Evolutionary conservation across 2,888 invertebrate genomes (phyloP), one percentile per base, ranked within the genome.

Genomic region (Gymnoscelis rufifasciata): DNA sequence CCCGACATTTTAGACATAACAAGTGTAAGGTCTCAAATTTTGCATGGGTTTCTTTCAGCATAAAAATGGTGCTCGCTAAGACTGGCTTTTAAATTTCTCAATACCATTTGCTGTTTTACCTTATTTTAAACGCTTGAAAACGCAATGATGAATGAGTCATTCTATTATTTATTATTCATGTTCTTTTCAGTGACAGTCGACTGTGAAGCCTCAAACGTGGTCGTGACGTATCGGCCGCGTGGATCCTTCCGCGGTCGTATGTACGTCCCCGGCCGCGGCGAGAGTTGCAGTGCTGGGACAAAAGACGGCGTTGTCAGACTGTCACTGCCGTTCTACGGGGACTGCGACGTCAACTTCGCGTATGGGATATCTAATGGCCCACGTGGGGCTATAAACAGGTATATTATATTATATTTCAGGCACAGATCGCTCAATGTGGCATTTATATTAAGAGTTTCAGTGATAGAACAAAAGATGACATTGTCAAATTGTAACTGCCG

Each of bases 261-360:
- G 56, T 97, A 96, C 71, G 94, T 94, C 47, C 93, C 92, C 57
- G 95, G 94, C 8, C 92, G 92, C 66, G 93, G 94, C 0, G 93
- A 93, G 59, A 77, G 86, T 5, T 96, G 96, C 74, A 90, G 91
- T 54, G 90, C 91, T 7, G 84, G 75, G 23, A 89, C 71, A 80
- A 90, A 47, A 1, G 64, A 68, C 0, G 64, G 65, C 0, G 60
- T 77, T 3, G 90, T 93, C 1, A 80, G 77, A 0, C 83, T 94
- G 5, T 69, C 88, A 29, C 79, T 95, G 49, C 91, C 92, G 0
- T 71, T 94, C 42, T 72, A 89, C 1, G 83, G 86, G 0, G 86
- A 89, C 37, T 91, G 91, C 55, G 91, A 91, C 45, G 89, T 92
- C 47, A 83, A 86, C 60, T 89, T 90, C 66, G 90, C 91, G 0